Conservation (phyloP, 2,888 invertebrate species). For the Hyppa rectilinea region DNA sequence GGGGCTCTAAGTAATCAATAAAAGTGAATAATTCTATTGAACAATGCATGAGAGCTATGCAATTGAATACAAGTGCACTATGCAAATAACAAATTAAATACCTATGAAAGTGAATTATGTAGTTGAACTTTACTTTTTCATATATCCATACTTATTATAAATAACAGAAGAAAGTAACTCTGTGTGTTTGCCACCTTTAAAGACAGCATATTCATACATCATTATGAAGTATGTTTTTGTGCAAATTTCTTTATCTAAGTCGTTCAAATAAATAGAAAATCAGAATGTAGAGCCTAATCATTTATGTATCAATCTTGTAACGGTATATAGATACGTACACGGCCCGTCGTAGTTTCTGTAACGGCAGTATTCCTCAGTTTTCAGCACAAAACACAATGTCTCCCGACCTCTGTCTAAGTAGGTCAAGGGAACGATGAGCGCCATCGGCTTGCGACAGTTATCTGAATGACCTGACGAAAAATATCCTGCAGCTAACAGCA, state of each 20-base stretch:
- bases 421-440: conserved; percentile 51
- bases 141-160: too few species aligned
- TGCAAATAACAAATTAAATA: background rate
- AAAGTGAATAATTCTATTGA: background rate
- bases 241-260: background rate
- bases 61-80: background rate
- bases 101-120: background rate
- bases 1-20: background rate
- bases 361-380: conserved; percentile 18
- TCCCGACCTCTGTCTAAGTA: conserved; percentile 38
- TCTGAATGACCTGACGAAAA: conserved; percentile 19
- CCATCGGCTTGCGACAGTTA: conserved; percentile 11
- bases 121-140: background rate
- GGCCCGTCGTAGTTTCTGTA: background rate
- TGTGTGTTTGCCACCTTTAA: too few species aligned
- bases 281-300: too few species aligned
- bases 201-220: background rate
- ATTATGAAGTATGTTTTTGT: background rate
- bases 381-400: conserved; percentile 21
- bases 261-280: background rate
- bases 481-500: conserved; percentile 1
- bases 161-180: too few species aligned
- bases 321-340: background rate
- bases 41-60: background rate
- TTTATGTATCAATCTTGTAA: background rate